Evolutionary conservation across 2,113 vertebrate genomes (phyloP), one percentile per base, ranked within the genome.

Genomic region (Halcyon senegalensis): DNA sequence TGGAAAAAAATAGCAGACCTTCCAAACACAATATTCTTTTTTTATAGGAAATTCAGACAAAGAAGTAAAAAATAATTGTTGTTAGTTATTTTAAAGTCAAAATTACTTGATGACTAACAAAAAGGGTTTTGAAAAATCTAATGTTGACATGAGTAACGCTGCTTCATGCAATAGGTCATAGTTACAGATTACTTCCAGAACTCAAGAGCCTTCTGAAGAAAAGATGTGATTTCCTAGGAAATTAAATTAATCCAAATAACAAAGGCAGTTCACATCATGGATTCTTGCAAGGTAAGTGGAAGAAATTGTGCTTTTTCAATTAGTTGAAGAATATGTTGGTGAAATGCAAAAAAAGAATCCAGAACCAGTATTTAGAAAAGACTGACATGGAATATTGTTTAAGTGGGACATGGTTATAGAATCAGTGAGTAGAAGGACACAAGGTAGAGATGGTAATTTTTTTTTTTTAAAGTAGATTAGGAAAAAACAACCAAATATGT

Each of bases 231-330:
- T 4, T 55, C 11, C 13, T 19, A 58, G 33, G 31, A 67, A 13
- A 67, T 66, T 39, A 74, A 30, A 5, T 70, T 92, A 7, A 35
- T 30, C 20, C 28, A 82, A 44, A 79, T 4, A 70, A 5, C 31
- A 87, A 60, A 50, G 7, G 5, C 5, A 39, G 33, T 37, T 4
- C 43, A 46, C 11, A 41, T 46, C 70, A 70, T 53, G 12, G 25
- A 50, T 60, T 85, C 11, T 74, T 85, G 7, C 4, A 44, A 82
- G 4, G 12, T 33, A 59, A 73, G 10, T n/a, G 7, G 2, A 70
- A 5, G 12, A 87, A 69, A 74, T 1, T 0, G 1, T 30, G 33
- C 7, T 4, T 35, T 74, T 89, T 53, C 5, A n/a, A 48, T n/a
- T 24, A 30, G 4, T 7, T 35, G 25, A 62, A 77, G 31, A 59